These are phyloP conservation scores for Apamea monoglypha DNA, from an alignment of 2,888 invertebrate species.

Conservation along the genomic window DNA sequence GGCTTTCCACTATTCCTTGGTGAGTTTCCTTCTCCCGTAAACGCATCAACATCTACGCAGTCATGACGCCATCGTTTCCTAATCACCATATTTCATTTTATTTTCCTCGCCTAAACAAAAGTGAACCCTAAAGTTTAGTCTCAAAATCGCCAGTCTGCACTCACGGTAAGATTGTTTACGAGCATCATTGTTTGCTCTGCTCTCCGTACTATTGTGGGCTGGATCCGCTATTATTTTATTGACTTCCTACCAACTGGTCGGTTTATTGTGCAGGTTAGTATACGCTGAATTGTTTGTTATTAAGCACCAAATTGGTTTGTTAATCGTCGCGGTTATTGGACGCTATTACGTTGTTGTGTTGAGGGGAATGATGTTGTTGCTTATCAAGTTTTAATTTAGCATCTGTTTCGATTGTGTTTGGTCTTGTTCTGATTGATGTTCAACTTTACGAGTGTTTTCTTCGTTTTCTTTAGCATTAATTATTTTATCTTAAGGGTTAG, in stretches of 20 bases:
- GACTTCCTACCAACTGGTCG: slow-evolving; percentile 81
- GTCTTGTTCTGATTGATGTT: slow-evolving; percentile 6
- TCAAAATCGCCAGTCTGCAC: slow-evolving; percentile 65
- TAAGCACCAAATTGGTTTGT: slow-evolving; percentile 60
- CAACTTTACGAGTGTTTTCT: not conserved
- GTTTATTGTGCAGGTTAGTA: slow-evolving; percentile 73
- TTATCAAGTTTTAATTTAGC: slow-evolving; percentile 43
- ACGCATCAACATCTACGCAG: not conserved
- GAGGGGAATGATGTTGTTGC: slow-evolving; percentile 32
- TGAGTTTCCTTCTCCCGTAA: not conserved
- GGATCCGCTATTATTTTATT: slow-evolving; percentile 82
- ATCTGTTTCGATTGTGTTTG: slow-evolving; percentile 26
- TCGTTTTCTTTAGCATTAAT: not conserved
- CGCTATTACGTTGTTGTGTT: slow-evolving; percentile 38
- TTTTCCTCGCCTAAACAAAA: slow-evolving; percentile 5
- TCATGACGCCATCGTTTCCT: no score
- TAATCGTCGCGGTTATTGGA: slow-evolving; percentile 62
- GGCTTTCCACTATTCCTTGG: not conserved
- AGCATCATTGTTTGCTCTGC: slow-evolving; percentile 80
- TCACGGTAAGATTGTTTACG: slow-evolving; percentile 77
- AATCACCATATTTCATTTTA: not conserved
- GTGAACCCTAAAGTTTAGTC: slow-evolving; percentile 16
- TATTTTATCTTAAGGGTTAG: not conserved
- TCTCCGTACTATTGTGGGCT: slow-evolving; percentile 74
- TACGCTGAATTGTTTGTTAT: slow-evolving; percentile 68